Percentiles rank a stretch among this genome's conserved stretches.
Evolutionary conservation across 2,797 vertebrate species (phyloP).

Genomic region (Chiloscyllium punctatum): DNA sequence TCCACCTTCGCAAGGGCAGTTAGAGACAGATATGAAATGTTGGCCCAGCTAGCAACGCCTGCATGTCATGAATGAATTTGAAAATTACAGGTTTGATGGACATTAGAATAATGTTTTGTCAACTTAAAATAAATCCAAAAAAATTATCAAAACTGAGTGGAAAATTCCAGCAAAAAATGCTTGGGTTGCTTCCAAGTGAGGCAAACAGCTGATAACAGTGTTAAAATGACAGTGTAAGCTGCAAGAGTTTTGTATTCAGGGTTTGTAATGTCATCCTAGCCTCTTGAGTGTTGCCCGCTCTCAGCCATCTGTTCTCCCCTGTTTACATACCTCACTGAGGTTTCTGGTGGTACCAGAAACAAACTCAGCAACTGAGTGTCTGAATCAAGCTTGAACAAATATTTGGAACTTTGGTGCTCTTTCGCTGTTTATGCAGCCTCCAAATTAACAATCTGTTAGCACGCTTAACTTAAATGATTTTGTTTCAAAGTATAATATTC

Average conservation of each 20-base stretch:
- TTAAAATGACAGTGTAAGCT: background rate
- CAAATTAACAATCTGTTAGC: background rate
- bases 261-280: background rate
- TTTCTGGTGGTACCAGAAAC: background rate
- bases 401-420: background rate
- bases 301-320: conserved; percentile 17
- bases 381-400: background rate
- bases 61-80: no score
- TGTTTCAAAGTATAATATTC: background rate
- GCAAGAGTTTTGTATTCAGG: background rate
- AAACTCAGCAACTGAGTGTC: background rate
- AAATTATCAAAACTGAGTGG: background rate
- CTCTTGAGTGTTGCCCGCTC: background rate
- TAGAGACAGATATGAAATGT: no score
- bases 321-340: background rate
- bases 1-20: no score
- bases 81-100: no score
- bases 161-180: background rate
- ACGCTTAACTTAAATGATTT: background rate
- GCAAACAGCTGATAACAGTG: background rate
- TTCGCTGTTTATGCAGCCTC: background rate
- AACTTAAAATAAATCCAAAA: background rate
- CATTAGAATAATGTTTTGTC: background rate
- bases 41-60: no score
- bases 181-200: background rate